Conservation (phyloP, 2,888 invertebrate genomes). For the Diaprepes abbreviatus region DNA sequence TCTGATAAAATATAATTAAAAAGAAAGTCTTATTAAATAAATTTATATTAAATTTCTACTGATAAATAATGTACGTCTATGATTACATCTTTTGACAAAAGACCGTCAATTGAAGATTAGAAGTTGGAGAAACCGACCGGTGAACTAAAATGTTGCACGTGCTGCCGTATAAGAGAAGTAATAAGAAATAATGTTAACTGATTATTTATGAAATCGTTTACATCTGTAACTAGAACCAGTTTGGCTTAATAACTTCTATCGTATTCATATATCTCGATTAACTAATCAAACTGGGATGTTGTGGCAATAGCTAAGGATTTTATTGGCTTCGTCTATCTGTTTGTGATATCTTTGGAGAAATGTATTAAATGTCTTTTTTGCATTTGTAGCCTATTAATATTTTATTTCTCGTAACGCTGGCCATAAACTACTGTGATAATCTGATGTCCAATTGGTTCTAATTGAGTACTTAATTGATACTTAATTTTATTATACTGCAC, state of each 20-base stretch:
- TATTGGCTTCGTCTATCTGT: slow-evolving; percentile 17
- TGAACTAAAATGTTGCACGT: slow-evolving; percentile 52
- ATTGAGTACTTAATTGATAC: not conserved
- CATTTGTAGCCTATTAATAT: not conserved
- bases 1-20: too few species aligned
- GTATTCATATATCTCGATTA: slow-evolving; percentile 55
- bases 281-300: slow-evolving; percentile 51
- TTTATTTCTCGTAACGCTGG: not conserved
- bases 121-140: slow-evolving; percentile 48
- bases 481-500: not conserved
- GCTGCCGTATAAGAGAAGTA: slow-evolving; percentile 43
- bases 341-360: slow-evolving; percentile 13
- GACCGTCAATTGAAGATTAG: slow-evolving; percentile 52
- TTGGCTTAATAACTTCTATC: slow-evolving; percentile 50
- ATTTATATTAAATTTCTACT: not conserved
- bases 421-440: not conserved
- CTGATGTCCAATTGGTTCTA: not conserved
- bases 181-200: slow-evolving; percentile 52
- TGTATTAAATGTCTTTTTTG: slow-evolving; percentile 3
- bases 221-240: slow-evolving; percentile 54
- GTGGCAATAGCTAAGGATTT: slow-evolving; percentile 30
- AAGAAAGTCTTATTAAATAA: too few species aligned
- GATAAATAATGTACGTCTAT: slow-evolving; percentile 37
- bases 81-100: slow-evolving; percentile 44
- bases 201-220: slow-evolving; percentile 54